Evolutionary conservation across 2,113 vertebrate species (phyloP), one percentile per base, ranked within the genome.

Genomic region (Microtus pennsylvanicus): DNA sequence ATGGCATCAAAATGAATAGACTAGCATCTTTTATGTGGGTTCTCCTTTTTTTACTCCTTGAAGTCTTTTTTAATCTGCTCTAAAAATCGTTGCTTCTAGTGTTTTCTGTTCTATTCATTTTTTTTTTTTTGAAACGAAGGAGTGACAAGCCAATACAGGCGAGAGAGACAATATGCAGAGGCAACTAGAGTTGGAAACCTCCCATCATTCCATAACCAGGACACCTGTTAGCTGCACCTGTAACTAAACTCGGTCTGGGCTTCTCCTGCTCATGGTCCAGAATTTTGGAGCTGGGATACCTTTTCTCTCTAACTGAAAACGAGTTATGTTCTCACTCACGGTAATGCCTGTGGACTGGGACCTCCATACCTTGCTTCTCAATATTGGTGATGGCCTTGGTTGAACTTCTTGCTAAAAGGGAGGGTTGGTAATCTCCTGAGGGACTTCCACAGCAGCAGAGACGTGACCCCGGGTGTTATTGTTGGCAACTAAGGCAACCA

Each of bases 351-450:
- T 45, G 19, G 3, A 7, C 1, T 65, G 8, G 58, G 22, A 4
- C 30, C 8, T 47, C 86, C 6, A 0, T 74, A 45, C 5, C 61
- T 75, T 63, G 38, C 17, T 42, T 35, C 63, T 63, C 12, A 13
- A 12, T 86, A 90, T 21, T 24, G 38, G 5, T 3, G 38, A n/a
- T 77, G 67, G 7, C 26, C 75, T 69, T 87, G 6, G 9, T 9
- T 80, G 61, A 42, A 24, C 61, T 86, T 81, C 82, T 90, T 76
- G 8, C 61, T 80, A 33, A 61, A 72, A 87, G 38, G 21, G n/a
- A 94, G 13, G 5, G 7, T 94, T 80, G 75, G 69, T 42, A 87
- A 91, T 94, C 96, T 83, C 87, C 87, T 93, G 12, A 6, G 63
- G 38, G 45, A 89, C 55, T 87, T 94, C 61, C 65, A 91, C 1